Evolutionary conservation across 2,797 vertebrate genomes (phyloP).

Genomic region (Cetoscarus ocellatus): DNA sequence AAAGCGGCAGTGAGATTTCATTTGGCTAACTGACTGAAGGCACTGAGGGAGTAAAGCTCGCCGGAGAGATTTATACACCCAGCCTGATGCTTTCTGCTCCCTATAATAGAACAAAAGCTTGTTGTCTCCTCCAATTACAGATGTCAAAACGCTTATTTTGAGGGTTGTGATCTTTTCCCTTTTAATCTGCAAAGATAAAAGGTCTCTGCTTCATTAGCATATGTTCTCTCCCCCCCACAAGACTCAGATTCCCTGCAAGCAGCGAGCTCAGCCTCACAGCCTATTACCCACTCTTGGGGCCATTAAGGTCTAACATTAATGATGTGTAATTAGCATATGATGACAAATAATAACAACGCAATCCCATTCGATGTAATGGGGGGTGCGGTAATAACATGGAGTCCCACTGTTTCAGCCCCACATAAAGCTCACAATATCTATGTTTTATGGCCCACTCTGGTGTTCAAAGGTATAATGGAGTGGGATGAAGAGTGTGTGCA

Average conservation of each 20-base stretch:
- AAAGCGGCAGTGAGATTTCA: slow-evolving; percentile 84
- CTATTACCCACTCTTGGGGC: slow-evolving; percentile 89
- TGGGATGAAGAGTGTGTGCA: slow-evolving; percentile 74
- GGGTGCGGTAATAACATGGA: slow-evolving; percentile 94
- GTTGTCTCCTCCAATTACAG: slow-evolving; percentile 89
- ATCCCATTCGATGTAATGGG: slow-evolving; percentile 92
- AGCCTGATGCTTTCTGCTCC: slow-evolving; percentile 78
- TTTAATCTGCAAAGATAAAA: slow-evolving; percentile 93
- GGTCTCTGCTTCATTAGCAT: slow-evolving; percentile 89
- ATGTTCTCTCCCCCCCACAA: slow-evolving; percentile 77
- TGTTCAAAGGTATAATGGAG: slow-evolving; percentile 85
- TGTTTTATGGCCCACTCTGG: slow-evolving; percentile 81
- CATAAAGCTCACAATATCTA: slow-evolving; percentile 85
- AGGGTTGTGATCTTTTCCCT: slow-evolving; percentile 90
- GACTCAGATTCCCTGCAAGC: slow-evolving; percentile 79
- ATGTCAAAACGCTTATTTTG: slow-evolving; percentile 90
- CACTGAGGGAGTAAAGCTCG: slow-evolving; percentile 78
- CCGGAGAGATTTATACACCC: slow-evolving; percentile 77
- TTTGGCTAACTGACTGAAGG: slow-evolving; percentile 83
- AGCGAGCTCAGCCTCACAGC: slow-evolving; percentile 86
- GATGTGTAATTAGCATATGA: slow-evolving; percentile 98
- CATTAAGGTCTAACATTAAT: slow-evolving; percentile 96
- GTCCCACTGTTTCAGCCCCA: slow-evolving; percentile 86
- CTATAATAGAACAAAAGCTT: slow-evolving; percentile 85
- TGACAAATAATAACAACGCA: slow-evolving; percentile 95